A percentile compares a stretch with the other conserved stretches of the same genome.
phyloP scores from a whole-genome alignment of 2,113 vertebrate species.

The Ochotona princeps region DNA sequence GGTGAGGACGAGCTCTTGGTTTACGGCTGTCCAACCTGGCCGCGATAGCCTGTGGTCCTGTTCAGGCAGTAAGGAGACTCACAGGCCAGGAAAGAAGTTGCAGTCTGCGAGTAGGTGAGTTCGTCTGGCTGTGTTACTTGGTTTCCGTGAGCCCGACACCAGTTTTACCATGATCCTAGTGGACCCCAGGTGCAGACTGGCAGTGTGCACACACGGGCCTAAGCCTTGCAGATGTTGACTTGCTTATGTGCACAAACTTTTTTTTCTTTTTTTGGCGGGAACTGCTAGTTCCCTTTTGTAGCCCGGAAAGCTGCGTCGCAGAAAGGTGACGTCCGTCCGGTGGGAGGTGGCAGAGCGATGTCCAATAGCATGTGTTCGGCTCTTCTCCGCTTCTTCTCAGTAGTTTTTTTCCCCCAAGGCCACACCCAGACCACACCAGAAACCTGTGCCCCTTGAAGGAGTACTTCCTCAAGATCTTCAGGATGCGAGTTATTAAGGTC shows the following conservation, averaged over 20 bases:
- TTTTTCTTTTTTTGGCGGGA: neutral
- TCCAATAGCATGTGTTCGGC: neutral
- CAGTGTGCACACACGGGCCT: neutral
- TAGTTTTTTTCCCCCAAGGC: neutral
- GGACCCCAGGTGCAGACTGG: neutral
- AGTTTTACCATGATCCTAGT: neutral
- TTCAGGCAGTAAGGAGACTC: conserved; percentile 54
- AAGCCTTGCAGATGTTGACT: neutral
- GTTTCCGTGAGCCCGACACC: conserved; percentile 43
- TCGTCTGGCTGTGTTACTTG: conserved; percentile 67
- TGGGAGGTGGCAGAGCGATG: neutral
- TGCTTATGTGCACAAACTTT: neutral
- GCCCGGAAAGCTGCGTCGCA: neutral
- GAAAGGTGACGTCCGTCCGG: neutral
- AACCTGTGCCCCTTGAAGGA: neutral
- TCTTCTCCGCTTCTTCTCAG: neutral
- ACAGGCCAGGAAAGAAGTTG: conserved; percentile 61
- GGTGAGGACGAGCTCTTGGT: neutral
- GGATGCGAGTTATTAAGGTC: neutral
- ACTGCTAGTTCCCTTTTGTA: neutral
- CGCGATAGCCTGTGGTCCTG: conserved; percentile 46
- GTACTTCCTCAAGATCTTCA: neutral
- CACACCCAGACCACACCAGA: neutral
- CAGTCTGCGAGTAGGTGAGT: conserved; percentile 55
- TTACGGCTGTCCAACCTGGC: conserved; percentile 25